Conservation (phyloP, 2,888 invertebrate genomes). For the Apotomis capreana region DNA sequence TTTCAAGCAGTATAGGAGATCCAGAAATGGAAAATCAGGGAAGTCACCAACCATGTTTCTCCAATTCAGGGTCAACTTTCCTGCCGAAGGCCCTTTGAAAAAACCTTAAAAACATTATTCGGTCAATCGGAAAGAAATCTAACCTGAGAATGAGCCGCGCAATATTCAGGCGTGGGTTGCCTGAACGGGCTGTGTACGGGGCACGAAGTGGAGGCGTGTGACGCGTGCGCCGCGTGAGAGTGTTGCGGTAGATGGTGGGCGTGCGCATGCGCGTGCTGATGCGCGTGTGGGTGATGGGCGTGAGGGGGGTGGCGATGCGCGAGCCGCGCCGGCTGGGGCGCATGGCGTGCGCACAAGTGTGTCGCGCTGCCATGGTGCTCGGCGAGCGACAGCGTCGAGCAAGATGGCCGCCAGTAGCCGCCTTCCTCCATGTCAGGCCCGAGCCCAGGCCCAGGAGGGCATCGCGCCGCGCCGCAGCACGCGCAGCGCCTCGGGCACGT, state of each 20-base stretch:
- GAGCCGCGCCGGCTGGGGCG: slow-evolving; percentile 69
- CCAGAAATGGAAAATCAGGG: slow-evolving; percentile 45
- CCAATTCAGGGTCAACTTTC: slow-evolving; percentile 44
- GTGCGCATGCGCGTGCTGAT: slow-evolving; percentile 65
- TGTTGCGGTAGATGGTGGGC: slow-evolving; percentile 75
- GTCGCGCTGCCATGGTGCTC: slow-evolving; percentile 79
- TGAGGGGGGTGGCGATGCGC: slow-evolving; percentile 73
- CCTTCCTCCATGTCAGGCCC: slow-evolving; percentile 80
- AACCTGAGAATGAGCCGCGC: slow-evolving; percentile 80
- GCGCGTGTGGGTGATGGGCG: slow-evolving; percentile 62
- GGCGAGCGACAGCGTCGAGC: slow-evolving; percentile 79
- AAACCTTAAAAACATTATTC: slow-evolving; percentile 8
- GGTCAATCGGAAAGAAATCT: slow-evolving; percentile 39
- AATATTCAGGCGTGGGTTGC: slow-evolving; percentile 81
- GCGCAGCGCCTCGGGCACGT: slow-evolving; percentile 81
- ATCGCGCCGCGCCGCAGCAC: slow-evolving; percentile 82
- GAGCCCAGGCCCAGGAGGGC: slow-evolving; percentile 60
- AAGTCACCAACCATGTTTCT: slow-evolving; percentile 44
- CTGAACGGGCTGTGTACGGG: slow-evolving; percentile 90
- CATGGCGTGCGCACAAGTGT: slow-evolving; percentile 77
- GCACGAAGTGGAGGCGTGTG: slow-evolving; percentile 82
- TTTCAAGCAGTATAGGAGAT: slow-evolving; percentile 42
- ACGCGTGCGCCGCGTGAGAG: slow-evolving; percentile 75
- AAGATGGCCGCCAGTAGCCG: slow-evolving; percentile 80
- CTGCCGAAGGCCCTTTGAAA: slow-evolving; percentile 35